Conservation (phyloP, 1,140 invertebrate genomes). For the Drosophila bipectinata region DNA sequence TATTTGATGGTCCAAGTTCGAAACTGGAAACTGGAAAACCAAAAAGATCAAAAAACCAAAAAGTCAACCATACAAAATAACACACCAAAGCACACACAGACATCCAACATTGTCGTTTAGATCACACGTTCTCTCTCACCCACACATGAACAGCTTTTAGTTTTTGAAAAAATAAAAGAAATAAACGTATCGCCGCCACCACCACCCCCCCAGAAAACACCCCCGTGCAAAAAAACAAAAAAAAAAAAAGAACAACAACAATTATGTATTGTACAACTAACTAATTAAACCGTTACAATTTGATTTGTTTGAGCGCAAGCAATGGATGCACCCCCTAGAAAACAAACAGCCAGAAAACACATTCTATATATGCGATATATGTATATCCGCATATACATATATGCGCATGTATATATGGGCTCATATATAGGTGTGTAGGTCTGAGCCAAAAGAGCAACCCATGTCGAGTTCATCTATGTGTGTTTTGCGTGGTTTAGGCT, state of each 20-base stretch:
- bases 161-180: conserved; percentile 34
- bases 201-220: conserved; percentile 6
- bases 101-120: conserved; percentile 27
- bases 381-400: conserved; percentile 38
- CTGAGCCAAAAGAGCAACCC: conserved; percentile 59
- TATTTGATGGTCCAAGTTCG: conserved; percentile 48
- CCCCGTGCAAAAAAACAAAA: conserved; percentile 12
- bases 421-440: conserved; percentile 46
- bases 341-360: conserved; percentile 32
- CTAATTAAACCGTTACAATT: conserved; percentile 77
- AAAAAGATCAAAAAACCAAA: conserved; percentile 36
- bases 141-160: conserved; percentile 41
- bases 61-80: conserved; percentile 36
- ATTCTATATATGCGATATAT: conserved; percentile 47
- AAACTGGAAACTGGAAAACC: conserved; percentile 15
- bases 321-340: conserved; percentile 63
- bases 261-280: conserved; percentile 71
- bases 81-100: conserved; percentile 41
- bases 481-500: conserved; percentile 84
- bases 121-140: conserved; percentile 20
- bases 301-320: conserved; percentile 78
- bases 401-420: conserved; percentile 32
- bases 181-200: conserved; percentile 13
- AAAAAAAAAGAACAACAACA: conserved; percentile 35
- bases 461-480: conserved; percentile 84